Evolutionary conservation across 2,113 vertebrate species (phyloP).

Genomic region (Parus major): DNA sequence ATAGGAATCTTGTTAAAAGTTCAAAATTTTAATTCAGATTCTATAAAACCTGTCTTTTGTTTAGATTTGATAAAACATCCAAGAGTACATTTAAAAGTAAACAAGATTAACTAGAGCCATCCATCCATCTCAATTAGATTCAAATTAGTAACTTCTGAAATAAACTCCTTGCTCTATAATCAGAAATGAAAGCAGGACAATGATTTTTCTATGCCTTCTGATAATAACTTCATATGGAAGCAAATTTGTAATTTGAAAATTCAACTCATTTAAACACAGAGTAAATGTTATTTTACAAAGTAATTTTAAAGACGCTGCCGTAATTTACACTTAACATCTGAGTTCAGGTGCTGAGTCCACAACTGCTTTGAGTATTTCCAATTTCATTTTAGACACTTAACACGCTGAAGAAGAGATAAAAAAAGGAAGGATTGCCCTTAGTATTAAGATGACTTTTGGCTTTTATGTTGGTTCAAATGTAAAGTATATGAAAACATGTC

Average conservation of each 20-base stretch:
- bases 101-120: not conserved
- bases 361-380: not conserved
- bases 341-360: not conserved
- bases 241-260: not conserved
- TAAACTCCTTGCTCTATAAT: not conserved
- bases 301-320: not conserved
- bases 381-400: not conserved
- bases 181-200: not conserved
- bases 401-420: not conserved
- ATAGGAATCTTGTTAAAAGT: not conserved
- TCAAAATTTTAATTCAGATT: not conserved
- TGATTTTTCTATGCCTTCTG: not conserved
- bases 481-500: slow-evolving; percentile 1
- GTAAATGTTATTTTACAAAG: not conserved
- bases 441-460: not conserved
- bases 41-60: not conserved
- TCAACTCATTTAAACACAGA: not conserved
- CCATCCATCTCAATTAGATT: not conserved
- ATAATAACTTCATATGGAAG: not conserved
- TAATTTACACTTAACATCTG: not conserved
- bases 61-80: not conserved
- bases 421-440: not conserved
- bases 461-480: not conserved
- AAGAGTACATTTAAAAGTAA: not conserved
- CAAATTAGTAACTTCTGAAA: not conserved